Conservation (phyloP, 1,140 invertebrate genomes). For the Dufourea novaeangliae region DNA sequence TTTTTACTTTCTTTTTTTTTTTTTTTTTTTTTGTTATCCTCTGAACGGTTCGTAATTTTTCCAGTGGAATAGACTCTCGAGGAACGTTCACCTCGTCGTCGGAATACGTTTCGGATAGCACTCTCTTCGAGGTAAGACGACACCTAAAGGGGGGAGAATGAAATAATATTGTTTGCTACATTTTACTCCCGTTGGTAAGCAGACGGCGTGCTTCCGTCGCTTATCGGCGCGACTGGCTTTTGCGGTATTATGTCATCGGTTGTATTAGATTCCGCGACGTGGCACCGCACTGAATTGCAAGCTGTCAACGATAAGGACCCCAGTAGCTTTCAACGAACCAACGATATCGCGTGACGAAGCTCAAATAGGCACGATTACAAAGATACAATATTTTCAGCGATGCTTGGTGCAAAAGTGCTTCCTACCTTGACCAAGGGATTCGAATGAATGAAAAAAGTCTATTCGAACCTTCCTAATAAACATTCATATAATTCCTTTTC, state of each 20-base stretch:
- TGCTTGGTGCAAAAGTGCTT: too few species aligned
- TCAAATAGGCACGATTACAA: too few species aligned
- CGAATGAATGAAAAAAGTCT: too few species aligned
- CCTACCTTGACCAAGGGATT: too few species aligned
- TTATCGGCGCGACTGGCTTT: slow-evolving; percentile 35
- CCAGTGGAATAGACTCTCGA: neutral
- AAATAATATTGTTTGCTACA: neutral
- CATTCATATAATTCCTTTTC: too few species aligned
- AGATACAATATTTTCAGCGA: too few species aligned
- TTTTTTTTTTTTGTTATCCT: too few species aligned
- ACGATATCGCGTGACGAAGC: slow-evolving; percentile 2
- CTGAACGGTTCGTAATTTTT: too few species aligned
- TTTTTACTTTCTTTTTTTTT: too few species aligned
- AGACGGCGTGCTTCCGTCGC: neutral
- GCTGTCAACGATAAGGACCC: slow-evolving; percentile 60
- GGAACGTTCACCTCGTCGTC: too few species aligned
- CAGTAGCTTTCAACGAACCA: slow-evolving; percentile 13
- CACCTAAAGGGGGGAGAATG: too few species aligned
- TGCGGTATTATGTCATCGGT: slow-evolving; percentile 53
- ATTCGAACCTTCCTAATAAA: too few species aligned
- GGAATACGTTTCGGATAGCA: neutral
- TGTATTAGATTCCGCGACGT: slow-evolving; percentile 59
- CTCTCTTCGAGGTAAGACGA: neutral
- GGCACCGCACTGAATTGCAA: slow-evolving; percentile 54
- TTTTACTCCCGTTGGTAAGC: neutral